Conservation (phyloP, 2,113 vertebrate genomes). For the Theristicus caerulescens region DNA sequence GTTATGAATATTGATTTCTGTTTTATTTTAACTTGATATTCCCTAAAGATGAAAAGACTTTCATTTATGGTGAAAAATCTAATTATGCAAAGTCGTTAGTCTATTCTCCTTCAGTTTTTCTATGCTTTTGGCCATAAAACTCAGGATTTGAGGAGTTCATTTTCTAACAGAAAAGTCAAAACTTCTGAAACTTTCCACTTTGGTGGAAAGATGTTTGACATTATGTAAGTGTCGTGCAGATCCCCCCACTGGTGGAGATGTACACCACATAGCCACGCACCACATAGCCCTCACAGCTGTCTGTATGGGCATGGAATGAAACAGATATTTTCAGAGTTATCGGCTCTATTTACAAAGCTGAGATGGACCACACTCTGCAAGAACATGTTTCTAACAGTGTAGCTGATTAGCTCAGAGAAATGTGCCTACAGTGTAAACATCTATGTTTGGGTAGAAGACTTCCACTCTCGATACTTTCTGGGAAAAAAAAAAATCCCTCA, state of each 20-base stretch:
- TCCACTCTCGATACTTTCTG: not conserved
- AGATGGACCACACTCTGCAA: not conserved
- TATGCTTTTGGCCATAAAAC: not conserved
- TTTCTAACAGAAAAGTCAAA: not conserved
- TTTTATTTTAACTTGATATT: not conserved
- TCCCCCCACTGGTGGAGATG: not conserved
- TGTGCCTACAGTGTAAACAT: not conserved
- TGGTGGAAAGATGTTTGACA: not conserved
- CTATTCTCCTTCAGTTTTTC: not conserved
- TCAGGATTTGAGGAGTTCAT: not conserved
- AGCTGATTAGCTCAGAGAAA: not conserved
- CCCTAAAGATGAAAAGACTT: not conserved
- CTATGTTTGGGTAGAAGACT: not conserved
- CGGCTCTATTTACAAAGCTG: not conserved
- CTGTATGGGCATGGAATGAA: not conserved
- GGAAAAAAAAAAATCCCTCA: not conserved
- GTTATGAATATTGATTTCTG: not conserved
- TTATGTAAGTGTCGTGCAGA: not conserved
- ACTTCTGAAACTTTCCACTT: not conserved
- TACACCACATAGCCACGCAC: not conserved
- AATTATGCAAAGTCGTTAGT: not conserved
- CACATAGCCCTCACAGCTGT: not conserved
- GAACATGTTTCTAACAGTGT: not conserved
- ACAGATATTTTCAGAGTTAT: not conserved
- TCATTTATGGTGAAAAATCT: not conserved